Percentiles rank a stretch among this genome's conserved stretches.
Conservation (phyloP, 1,140 invertebrate species). For the Sarcophaga peregrina region DNA sequence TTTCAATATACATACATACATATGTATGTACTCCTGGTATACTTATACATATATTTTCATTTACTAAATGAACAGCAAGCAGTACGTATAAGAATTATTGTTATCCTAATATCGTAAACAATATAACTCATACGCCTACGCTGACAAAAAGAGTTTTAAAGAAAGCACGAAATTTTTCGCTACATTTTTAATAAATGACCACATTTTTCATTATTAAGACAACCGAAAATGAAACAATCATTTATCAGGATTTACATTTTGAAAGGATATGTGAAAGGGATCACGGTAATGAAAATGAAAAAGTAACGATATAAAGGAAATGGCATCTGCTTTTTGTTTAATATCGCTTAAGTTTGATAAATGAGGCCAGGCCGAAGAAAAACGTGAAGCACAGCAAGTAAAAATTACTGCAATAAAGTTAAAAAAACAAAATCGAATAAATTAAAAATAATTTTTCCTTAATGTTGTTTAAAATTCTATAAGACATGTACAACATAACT, state of each 20-base stretch:
- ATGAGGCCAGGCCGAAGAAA: not conserved
- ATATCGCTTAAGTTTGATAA: slow-evolving; percentile 7
- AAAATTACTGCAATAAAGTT: not conserved
- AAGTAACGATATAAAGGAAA: no score
- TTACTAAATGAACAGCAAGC: no score
- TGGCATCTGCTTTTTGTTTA: not conserved
- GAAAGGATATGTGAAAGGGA: not conserved
- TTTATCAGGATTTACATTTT: not conserved
- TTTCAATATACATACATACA: no score
- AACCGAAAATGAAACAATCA: not conserved
- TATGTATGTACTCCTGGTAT: no score
- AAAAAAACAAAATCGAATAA: no score
- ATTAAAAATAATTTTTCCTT: no score
- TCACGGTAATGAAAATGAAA: not conserved
- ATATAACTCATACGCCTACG: not conserved
- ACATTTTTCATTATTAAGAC: slow-evolving; percentile 1
- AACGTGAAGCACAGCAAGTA: not conserved
- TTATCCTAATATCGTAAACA: not conserved
- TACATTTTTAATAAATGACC: not conserved
- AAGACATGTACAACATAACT: no score
- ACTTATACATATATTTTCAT: no score
- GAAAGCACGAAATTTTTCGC: not conserved
- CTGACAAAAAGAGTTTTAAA: not conserved
- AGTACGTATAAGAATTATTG: not conserved
- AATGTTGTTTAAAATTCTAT: no score